Base-by-base conservation (phyloP, 1,140 invertebrate genomes). In the Globodera ellingtonae region DNA sequence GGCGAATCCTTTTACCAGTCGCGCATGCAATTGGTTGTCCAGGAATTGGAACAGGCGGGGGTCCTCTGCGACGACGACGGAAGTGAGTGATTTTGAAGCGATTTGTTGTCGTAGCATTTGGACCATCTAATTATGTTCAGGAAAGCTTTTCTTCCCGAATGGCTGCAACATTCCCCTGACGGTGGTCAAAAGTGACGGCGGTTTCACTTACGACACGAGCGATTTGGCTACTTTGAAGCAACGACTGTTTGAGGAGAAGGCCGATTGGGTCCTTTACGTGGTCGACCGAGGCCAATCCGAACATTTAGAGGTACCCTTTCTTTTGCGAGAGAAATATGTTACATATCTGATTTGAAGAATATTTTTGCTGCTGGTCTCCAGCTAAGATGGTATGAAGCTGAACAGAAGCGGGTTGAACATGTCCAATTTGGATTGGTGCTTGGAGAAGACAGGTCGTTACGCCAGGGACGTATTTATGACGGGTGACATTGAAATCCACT, bases 1-100 rank as follows among this genome's bases (percentile, higher is more conserved):
- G 98, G 98, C 50, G 98, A 99, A 92, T 98, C 96, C 0, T 99
- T 96, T 89, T 99, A 99, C 90, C 96, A 99, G 87, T 93, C 93
- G 52, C 90, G 92, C 65, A 99, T 99, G 98, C 91, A 93, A 82
- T 89, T 91, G 18, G 87, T 98, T 21, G 94, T 99, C 0, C 92
- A 94, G 86, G 92, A 94, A 67, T 90, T 99, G 10, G 93, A 94
- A 86, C 90, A 91, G 4, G 70, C 75, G 8, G 84, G 73, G 5
- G 15, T 88, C 44, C 65, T 97, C 6, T 93, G 95, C 89, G 92
- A 94, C 86, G 97, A 98, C 87, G 94, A 98, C 67, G 97, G 97
- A 0, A 91, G 75, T 70, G n/a, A 8, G 67, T 6, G 6, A 44
- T 35, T 35, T 13, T 35, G 35, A 35, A 35, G 13, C 13, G 59